phyloP scores from a whole-genome alignment of 2,113 vertebrate species.

The Acrocephalus kingi region DNA sequence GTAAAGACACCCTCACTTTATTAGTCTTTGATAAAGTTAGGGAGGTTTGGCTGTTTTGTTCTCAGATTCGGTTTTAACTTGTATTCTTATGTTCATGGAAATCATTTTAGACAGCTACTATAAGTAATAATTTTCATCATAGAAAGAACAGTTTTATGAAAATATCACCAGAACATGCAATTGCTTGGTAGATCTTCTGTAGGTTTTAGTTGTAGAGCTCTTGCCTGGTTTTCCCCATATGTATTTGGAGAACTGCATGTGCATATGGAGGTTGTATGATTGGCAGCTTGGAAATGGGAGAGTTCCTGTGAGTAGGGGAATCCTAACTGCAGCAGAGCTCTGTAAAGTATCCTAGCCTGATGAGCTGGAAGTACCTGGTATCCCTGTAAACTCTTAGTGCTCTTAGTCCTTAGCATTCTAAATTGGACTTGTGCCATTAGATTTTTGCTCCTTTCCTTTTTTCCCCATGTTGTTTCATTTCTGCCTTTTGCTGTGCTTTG shows the following conservation, averaged over 20 bases:
- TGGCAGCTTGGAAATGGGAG: neutral
- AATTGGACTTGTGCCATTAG: neutral
- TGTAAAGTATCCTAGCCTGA: neutral
- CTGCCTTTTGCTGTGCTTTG: neutral
- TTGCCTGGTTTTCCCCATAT: neutral
- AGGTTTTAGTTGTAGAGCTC: neutral
- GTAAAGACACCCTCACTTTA: neutral
- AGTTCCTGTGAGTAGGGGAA: neutral
- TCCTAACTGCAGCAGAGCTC: neutral
- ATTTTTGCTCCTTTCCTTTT: neutral
- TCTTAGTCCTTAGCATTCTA: neutral
- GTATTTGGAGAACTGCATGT: neutral
- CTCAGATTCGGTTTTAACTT: neutral
- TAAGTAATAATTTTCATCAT: neutral
- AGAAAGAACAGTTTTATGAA: neutral
- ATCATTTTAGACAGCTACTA: neutral
- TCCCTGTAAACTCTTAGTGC: neutral
- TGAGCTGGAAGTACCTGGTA: neutral
- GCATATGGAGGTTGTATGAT: neutral
- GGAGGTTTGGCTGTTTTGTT: neutral
- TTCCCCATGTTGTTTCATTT: neutral
- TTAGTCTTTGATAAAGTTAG: neutral
- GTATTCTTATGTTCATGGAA: neutral
- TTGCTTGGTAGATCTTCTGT: neutral
- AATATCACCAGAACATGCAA: neutral